Conservation (phyloP, 2,888 invertebrate genomes). For the Acanthoscelides obtectus region DNA sequence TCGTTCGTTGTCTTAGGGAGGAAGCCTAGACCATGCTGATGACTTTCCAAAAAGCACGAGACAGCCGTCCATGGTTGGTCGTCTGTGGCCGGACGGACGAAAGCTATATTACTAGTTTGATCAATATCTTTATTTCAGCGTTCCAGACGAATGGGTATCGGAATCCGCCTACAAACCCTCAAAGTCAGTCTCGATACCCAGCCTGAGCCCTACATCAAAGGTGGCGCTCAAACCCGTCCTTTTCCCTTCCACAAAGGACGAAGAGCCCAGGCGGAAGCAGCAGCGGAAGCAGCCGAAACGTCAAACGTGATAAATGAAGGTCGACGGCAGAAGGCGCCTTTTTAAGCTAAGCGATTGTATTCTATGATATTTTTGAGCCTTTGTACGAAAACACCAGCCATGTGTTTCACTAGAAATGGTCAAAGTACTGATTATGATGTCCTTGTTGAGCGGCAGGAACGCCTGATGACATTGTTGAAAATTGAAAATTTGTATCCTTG, state of each 20-base stretch:
- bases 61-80: no score
- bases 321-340: conserved; percentile 23
- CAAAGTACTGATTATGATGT: conserved; percentile 10
- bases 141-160: conserved; percentile 82
- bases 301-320: conserved; percentile 37
- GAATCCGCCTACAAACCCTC: conserved; percentile 64
- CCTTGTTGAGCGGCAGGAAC: not conserved
- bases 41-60: no score
- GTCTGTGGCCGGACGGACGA: no score
- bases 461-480: not conserved
- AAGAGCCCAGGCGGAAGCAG: conserved; percentile 41
- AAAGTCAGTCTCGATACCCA: conserved; percentile 57
- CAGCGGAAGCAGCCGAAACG: conserved; percentile 42
- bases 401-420: conserved; percentile 18
- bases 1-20: no score
- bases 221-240: conserved; percentile 53
- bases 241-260: conserved; percentile 35
- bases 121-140: conserved; percentile 51
- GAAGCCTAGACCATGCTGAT: no score
- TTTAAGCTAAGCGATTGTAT: conserved; percentile 8
- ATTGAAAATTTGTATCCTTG: no score
- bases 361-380: conserved; percentile 31
- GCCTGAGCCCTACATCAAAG: conserved; percentile 51
- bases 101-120: no score
- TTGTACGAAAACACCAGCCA: conserved; percentile 24